Base-by-base conservation (phyloP, 2,797 vertebrate genomes). In the Etheostoma perlongum region DNA sequence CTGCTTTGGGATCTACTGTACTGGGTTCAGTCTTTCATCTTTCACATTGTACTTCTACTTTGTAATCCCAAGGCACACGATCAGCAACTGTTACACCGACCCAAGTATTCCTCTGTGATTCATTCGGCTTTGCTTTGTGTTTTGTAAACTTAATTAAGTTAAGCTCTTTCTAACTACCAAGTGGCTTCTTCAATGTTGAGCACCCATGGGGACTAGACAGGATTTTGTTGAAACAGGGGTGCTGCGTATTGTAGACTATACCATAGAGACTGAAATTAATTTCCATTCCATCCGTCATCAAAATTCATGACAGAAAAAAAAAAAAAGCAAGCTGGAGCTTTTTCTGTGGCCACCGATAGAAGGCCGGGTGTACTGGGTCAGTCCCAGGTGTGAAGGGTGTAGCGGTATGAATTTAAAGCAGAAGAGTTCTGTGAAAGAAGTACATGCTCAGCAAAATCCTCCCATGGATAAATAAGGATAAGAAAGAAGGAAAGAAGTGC, bases 321-420 rank as follows among this genome's bases (percentile, higher is more conserved):
- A 16, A 1, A 1, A 15, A 23, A 66, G 4, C 2, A 7, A 76
- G 48, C 66, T 19, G 6, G 13, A 53, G 63, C 65, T 30, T 40
- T 59, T 68, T 55, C 10, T 27, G 33, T 30, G 47, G 53, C 48
- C 13, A 21, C 18, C 58, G 51, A 54, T 62, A 58, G 27, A 25
- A 55, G 42, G 49, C 36, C 18, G 23, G 67, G 61, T 25, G 57
- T 33, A 18, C 47, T 23, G 58, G 66, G 62, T 47, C 36, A 48
- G 23, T 77, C 77, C 77, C 84, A 36, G 49, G 65, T 78, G 72
- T 25, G 67, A 52, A 13, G 12, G 25, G 16, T 12, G 52, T 1
- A 63, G 36, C 58, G 40, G 14, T 4, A 27, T 81, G 67, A 79
- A 84, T 87, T 47, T 33, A 62, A 76, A 83, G 7, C 8, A 76